Conservation (phyloP, 2,888 invertebrate species). For the Acrocera orbiculus region DNA sequence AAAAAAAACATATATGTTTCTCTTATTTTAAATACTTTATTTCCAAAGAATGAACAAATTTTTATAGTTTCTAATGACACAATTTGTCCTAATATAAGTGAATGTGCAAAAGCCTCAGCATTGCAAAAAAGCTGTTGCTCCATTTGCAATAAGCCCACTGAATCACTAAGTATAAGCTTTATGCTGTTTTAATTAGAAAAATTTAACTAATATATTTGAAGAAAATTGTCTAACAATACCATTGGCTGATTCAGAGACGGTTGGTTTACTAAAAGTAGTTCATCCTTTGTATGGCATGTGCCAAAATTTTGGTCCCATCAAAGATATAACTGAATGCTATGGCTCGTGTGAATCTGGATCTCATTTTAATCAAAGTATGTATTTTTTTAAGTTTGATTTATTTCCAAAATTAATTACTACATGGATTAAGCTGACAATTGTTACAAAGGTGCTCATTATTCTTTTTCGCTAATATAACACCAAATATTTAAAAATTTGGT, state of each 20-base stretch:
- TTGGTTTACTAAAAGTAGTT: conserved; percentile 37
- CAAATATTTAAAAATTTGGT: too few relatives aligned
- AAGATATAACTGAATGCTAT: conserved; percentile 48
- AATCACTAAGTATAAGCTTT: background rate
- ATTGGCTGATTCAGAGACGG: conserved; percentile 35
- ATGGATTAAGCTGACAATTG: too few relatives aligned
- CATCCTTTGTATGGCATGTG: conserved; percentile 41
- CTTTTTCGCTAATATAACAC: too few relatives aligned
- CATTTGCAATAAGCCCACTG: conserved; percentile 37
- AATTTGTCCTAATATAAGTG: conserved; percentile 44
- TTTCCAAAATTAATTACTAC: too few relatives aligned
- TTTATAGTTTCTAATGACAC: conserved; percentile 35
- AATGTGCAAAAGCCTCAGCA: conserved; percentile 38
- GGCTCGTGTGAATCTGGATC: conserved; percentile 55
- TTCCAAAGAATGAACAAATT: conserved; percentile 32
- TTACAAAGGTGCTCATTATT: too few relatives aligned
- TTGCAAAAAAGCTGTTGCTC: conserved; percentile 50
- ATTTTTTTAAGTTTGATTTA: too few relatives aligned
- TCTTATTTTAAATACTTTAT: conserved; percentile 9
- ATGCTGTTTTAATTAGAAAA: background rate
- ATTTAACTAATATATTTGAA: conserved; percentile 17
- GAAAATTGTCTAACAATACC: conserved; percentile 39
- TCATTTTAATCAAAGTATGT: conserved; percentile 46
- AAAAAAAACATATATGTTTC: background rate
- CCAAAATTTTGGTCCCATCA: conserved; percentile 40